phyloP scores from a whole-genome alignment of 2,888 invertebrate species.

The Leucophenga maculata region DNA sequence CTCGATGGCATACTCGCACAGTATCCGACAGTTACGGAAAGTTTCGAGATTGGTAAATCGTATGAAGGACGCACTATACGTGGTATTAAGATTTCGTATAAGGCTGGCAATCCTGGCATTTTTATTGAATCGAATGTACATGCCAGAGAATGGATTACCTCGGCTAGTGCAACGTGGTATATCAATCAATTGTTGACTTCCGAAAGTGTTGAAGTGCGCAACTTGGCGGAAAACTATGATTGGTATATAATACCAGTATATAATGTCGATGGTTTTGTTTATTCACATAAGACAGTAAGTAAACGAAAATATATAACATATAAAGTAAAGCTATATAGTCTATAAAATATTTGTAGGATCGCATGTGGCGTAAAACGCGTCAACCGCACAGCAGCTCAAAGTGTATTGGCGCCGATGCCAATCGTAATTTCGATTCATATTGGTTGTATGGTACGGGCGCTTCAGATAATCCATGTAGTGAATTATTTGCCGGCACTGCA shows the following conservation, averaged over 20 bases:
- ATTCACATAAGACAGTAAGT: slow-evolving; percentile 77
- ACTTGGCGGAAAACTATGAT: slow-evolving; percentile 78
- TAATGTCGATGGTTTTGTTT: slow-evolving; percentile 84
- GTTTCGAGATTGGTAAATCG: slow-evolving; percentile 73
- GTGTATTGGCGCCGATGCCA: slow-evolving; percentile 70
- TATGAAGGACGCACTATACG: slow-evolving; percentile 76
- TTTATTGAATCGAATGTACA: slow-evolving; percentile 80
- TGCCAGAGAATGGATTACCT: slow-evolving; percentile 82
- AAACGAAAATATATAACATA: not conserved
- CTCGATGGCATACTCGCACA: slow-evolving; percentile 73
- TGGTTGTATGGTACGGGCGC: slow-evolving; percentile 72
- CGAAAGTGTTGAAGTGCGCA: slow-evolving; percentile 73
- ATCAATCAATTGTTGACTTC: slow-evolving; percentile 81
- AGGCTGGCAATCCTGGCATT: slow-evolving; percentile 73
- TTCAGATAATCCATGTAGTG: slow-evolving; percentile 70
- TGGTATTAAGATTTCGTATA: slow-evolving; percentile 74
- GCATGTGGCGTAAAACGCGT: slow-evolving; percentile 80
- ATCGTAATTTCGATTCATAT: slow-evolving; percentile 69
- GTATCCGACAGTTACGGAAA: slow-evolving; percentile 70
- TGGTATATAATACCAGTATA: slow-evolving; percentile 83
- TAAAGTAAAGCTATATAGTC: too few species aligned
- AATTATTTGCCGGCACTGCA: slow-evolving; percentile 74
- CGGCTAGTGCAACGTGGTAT: slow-evolving; percentile 80
- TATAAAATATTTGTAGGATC: slow-evolving; percentile 70
- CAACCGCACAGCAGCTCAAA: slow-evolving; percentile 67